Evolutionary conservation across 2,888 invertebrate species (phyloP).

Genomic region (Ectobius pallidus): DNA sequence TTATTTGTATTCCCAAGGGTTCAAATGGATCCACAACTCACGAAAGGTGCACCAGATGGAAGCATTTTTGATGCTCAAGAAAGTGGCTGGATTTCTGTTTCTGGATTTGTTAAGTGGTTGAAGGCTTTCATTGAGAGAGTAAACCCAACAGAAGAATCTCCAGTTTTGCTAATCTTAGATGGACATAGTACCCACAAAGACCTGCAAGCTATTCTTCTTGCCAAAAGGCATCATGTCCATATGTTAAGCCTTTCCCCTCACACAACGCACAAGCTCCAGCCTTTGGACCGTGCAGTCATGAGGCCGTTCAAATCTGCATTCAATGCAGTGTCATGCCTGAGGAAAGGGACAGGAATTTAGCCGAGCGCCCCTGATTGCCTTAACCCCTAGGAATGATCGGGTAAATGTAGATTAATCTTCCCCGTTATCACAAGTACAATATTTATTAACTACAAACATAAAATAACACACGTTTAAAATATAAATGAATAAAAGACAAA

Average conservation of each 20-base stretch:
- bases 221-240: too few species aligned
- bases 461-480: too few species aligned
- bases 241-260: too few species aligned
- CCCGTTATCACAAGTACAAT: too few species aligned
- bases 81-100: constrained; percentile 13
- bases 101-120: background rate
- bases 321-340: background rate
- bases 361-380: too few species aligned
- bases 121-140: background rate
- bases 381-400: too few species aligned
- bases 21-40: constrained; percentile 6
- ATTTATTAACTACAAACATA: too few species aligned
- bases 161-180: background rate
- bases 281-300: background rate
- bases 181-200: background rate
- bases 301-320: background rate
- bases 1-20: too few species aligned
- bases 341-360: too few species aligned
- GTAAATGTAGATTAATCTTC: too few species aligned
- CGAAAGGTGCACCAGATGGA: constrained; percentile 17
- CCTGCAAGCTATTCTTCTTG: background rate
- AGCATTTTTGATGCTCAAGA: constrained; percentile 22
- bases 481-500: too few species aligned
- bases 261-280: background rate
- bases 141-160: background rate